These are phyloP conservation scores for Tribolium freemani DNA, from an alignment of 2,888 invertebrate genomes.

Conservation along the genomic window DNA sequence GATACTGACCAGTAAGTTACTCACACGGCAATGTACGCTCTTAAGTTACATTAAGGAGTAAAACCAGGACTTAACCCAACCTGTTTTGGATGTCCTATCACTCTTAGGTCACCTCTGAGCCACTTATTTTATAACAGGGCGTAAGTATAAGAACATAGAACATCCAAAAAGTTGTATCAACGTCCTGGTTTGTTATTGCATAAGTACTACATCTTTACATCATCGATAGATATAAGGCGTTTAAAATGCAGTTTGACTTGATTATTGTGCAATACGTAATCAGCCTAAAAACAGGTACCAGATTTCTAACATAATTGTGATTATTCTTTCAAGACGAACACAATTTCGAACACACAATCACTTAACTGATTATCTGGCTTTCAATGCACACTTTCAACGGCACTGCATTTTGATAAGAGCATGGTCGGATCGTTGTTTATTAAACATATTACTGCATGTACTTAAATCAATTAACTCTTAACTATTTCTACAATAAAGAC, in stretches of 20 bases:
- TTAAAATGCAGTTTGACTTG: constrained; percentile 55
- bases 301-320: constrained; percentile 40
- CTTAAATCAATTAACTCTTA: background rate
- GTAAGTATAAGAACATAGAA: too few species aligned
- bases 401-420: constrained; percentile 60
- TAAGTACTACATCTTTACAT: too few species aligned
- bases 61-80: constrained; percentile 9
- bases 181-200: background rate
- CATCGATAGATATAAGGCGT: background rate
- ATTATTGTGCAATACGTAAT: constrained; percentile 53
- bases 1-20: constrained; percentile 96
- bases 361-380: constrained; percentile 55
- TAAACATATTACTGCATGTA: constrained; percentile 40
- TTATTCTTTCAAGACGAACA: constrained; percentile 42
- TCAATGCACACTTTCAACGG: constrained; percentile 60
- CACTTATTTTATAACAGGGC: too few species aligned
- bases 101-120: too few species aligned
- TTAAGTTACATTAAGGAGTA: constrained; percentile 24
- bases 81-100: constrained; percentile 33
- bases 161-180: too few species aligned
- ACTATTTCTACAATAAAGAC: background rate
- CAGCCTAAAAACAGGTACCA: constrained; percentile 49
- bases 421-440: constrained; percentile 37
- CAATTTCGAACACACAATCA: constrained; percentile 49
- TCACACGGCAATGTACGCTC: constrained; percentile 20